These are phyloP conservation scores for Dexiosoma caninum DNA, from an alignment of 2,888 invertebrate species.

Conservation along the genomic window DNA sequence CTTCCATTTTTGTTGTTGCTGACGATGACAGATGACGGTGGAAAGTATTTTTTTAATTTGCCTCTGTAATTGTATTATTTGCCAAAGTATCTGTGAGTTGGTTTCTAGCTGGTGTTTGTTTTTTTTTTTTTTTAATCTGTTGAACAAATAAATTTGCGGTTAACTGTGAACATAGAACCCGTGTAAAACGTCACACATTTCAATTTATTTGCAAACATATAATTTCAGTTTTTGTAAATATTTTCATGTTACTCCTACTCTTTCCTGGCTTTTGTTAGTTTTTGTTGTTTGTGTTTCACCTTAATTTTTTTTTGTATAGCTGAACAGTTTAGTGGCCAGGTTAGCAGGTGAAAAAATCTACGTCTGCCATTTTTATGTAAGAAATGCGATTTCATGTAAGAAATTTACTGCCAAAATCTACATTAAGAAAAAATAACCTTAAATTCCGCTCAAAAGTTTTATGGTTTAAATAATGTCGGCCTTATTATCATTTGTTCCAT, in stretches of 20 bases:
- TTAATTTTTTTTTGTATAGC: not conserved
- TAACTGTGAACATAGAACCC: constrained; percentile 29
- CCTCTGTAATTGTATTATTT: not conserved
- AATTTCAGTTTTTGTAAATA: constrained; percentile 30
- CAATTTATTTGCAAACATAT: constrained; percentile 47
- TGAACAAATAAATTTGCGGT: constrained; percentile 60
- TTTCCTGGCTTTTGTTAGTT: not conserved
- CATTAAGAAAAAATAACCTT: no score
- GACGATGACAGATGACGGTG: not conserved
- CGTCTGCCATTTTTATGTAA: not conserved
- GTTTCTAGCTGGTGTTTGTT: no score
- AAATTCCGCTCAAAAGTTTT: no score
- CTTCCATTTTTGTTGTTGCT: not conserved
- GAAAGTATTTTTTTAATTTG: not conserved
- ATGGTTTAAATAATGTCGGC: no score
- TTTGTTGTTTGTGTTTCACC: constrained; percentile 21
- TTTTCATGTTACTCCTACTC: not conserved
- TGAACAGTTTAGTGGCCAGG: not conserved
- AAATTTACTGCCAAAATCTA: no score
- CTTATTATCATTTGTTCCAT: no score
- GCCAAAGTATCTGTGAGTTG: not conserved
- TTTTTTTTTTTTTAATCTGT: constrained; percentile 24
- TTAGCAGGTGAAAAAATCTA: not conserved
- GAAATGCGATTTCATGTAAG: no score
- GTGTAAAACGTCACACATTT: constrained; percentile 49